Base-by-base conservation (phyloP, 1,140 invertebrate genomes). In the Dinothrombium tinctorium region DNA sequence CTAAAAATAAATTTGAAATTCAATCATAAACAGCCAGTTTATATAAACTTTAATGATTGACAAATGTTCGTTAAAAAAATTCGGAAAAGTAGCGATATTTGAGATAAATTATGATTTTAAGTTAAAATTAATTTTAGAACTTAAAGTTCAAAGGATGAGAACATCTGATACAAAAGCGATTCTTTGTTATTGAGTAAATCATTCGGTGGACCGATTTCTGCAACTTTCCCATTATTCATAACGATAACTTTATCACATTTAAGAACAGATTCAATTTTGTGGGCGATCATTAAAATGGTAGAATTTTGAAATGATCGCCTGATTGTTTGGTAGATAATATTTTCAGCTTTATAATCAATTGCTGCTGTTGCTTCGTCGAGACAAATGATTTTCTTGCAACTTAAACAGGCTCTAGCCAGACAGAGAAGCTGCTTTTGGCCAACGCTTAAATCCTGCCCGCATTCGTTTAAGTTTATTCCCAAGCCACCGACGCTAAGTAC, bases 181-280 rank as follows among this genome's bases (percentile, higher is more conserved):
- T 25, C 19, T 1, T 4, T 25, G 17, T 38, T 17, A 21, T 33
- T 24, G 40, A 49, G 35, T 11, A 89, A 58, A 45, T 80, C 69
- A 33, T 84, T 76, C 54, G 87, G 81, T 33, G 66, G 76, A 57
- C 86, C 87, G 25, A 76, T 63, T 58, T 95, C 87, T n/a, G 80
- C 68, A 47, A 95, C 83, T 56, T 73, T 69, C 11, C 48, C 48
- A 6, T 15, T 23, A 22, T 49, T 46, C 49, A 50, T 50, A 4
- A 50, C 35, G 1, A 50, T 20, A 0, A 50, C 36, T 11, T 37
- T 20, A 40, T 50, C 36, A 31, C 32, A 45, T 21, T 60, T 53
- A 42, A 59, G 49, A 36, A 60, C 54, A 7, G 58, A 59, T 39
- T 56, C 52, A 6, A 59, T 47, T 25, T 58, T 49, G 43, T 61